A percentile compares a stretch with the other conserved stretches of the same genome.
Evolutionary conservation across 2,113 vertebrate genomes (phyloP).

Genomic region (Dasyornis broadbenti): DNA sequence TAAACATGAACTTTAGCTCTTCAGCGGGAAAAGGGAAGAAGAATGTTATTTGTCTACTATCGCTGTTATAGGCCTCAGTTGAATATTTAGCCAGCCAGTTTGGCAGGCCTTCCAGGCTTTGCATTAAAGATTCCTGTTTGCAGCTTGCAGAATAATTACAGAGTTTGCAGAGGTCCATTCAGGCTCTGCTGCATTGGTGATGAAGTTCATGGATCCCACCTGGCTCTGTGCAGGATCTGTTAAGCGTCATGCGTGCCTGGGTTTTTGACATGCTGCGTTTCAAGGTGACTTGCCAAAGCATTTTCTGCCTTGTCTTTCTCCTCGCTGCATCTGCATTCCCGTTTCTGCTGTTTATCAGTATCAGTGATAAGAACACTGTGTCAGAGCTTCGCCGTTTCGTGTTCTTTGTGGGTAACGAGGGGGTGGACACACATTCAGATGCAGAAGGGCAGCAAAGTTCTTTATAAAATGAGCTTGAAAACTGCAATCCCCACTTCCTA

Average conservation of each 20-base stretch:
- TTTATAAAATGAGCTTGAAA: not conserved
- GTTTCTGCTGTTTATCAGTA: not conserved
- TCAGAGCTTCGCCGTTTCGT: not conserved
- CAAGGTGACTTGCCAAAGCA: not conserved
- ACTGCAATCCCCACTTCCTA: not conserved
- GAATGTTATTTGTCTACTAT: not conserved
- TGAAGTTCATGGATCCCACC: not conserved
- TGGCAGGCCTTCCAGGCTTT: not conserved
- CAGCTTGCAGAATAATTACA: not conserved
- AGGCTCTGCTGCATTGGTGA: not conserved
- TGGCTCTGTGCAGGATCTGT: not conserved
- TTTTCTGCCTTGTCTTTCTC: not conserved
- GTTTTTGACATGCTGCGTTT: not conserved
- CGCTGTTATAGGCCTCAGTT: not conserved
- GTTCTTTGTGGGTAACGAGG: not conserved
- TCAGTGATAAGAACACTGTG: fast-evolving
- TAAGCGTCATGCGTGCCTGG: fast-evolving
- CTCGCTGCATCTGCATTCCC: not conserved
- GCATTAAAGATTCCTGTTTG: not conserved
- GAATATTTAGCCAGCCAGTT: not conserved
- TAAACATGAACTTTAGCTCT: not conserved
- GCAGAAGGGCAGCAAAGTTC: not conserved
- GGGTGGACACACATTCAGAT: not conserved
- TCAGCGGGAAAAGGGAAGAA: not conserved
- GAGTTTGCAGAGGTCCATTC: not conserved